phyloP scores from a whole-genome alignment of 1,140 invertebrate species.

The Drosophila sturtevanti region DNA sequence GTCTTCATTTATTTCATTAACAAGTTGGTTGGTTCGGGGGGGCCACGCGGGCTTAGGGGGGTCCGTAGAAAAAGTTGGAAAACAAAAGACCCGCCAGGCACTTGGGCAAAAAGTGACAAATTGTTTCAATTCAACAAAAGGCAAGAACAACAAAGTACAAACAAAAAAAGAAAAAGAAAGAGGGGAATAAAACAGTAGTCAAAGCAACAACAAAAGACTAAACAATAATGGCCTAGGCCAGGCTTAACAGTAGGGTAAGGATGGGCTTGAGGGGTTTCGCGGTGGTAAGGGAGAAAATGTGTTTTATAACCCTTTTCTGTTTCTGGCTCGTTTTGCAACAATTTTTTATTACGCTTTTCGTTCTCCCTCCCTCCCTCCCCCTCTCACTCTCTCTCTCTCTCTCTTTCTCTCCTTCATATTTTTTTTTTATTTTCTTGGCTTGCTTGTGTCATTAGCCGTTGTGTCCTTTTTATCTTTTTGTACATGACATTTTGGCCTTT shows the following conservation, averaged over 20 bases:
- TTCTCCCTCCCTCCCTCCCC: background rate
- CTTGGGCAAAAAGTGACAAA: slow-evolving; percentile 75
- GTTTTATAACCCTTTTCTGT: slow-evolving; percentile 65
- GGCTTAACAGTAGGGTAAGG: slow-evolving; percentile 12
- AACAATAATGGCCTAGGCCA: slow-evolving; percentile 52
- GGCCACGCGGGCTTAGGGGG: background rate
- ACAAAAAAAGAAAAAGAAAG: slow-evolving; percentile 35
- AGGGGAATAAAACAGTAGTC: slow-evolving; percentile 32
- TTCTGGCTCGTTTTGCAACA: slow-evolving; percentile 25
- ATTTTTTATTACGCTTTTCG: slow-evolving; percentile 19
- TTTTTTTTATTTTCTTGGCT: slow-evolving; percentile 28
- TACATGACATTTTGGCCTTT: slow-evolving; percentile 78
- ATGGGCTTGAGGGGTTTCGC: background rate
- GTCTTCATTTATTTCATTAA: slow-evolving; percentile 77
- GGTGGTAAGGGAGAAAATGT: slow-evolving; percentile 39
- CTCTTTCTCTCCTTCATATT: slow-evolving; percentile 12
- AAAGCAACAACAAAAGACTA: slow-evolving; percentile 33
- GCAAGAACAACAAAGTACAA: slow-evolving; percentile 47
- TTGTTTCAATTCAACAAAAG: slow-evolving; percentile 79
- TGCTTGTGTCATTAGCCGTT: slow-evolving; percentile 68
- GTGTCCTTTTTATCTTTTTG: slow-evolving; percentile 77
- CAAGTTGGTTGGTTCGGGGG: slow-evolving; percentile 47
- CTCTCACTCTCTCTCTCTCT: background rate
- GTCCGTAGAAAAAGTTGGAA: slow-evolving; percentile 6
- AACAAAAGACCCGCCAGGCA: slow-evolving; percentile 57